Base-by-base conservation (phyloP, 2,888 invertebrate genomes). In the Tricholauxania praeusta region DNA sequence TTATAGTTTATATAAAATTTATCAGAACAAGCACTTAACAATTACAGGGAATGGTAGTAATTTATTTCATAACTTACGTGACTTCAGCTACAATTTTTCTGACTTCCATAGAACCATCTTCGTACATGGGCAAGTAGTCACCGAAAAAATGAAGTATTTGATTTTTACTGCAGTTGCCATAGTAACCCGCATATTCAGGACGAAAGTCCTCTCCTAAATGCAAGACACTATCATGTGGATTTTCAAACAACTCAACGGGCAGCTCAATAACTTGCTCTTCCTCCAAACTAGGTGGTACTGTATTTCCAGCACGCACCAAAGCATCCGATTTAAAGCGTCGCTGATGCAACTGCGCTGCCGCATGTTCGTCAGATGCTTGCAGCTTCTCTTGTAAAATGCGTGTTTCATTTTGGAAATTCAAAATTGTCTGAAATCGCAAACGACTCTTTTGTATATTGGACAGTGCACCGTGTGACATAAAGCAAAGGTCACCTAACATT, bases 191-290 rank as follows among this genome's bases (percentile, higher is more conserved):
- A 59, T 82, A 82, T 55, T 77, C 78, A 1, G 76, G 77, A 15
- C 78, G 79, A 74, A 78, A 78, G 12, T 81, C 80, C 3, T 79
- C 79, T 5, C 77, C 80, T 70, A 80, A 78, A 57, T 78, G 77
- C 2, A 82, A 62, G 7, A 81, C 79, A 15, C 80, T 81, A 67
- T 82, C 82, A 19, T 81, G 79, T 1, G 82, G 82, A 75, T 81
- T 82, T 68, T 82, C 82, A 74, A 80, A 82, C 6, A 81, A 32
- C 8, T 82, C 80, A 1, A 78, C 77, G 0, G 81, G 78, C 53
- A 82, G 28, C 53, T 81, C 82, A 67, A 82, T 80, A 64, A 80
- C 76, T 19, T 79, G 76, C 32, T 80, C 79, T 8, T 80, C 79
- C 8, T 79, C 80, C 15, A 64, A 47, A 10, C 59, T 0, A 17